These are phyloP conservation scores for Amia ocellicauda DNA, from an alignment of 2,113 vertebrate species.

Conservation along the genomic window DNA sequence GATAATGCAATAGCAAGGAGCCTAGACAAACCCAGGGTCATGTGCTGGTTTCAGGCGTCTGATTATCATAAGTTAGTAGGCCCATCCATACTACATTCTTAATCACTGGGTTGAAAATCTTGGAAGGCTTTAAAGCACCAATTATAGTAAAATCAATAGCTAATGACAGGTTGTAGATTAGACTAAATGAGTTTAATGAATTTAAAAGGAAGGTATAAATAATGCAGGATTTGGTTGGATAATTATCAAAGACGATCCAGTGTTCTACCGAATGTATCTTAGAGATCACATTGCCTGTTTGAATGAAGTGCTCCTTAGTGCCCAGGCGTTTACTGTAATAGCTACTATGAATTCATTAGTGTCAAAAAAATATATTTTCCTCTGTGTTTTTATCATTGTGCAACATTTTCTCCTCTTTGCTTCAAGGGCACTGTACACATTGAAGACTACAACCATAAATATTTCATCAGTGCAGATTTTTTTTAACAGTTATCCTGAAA, in stretches of 20 bases:
- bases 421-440: no score
- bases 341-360: no score
- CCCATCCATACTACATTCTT: constrained; percentile 39
- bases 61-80: constrained; percentile 43
- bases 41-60: constrained; percentile 41
- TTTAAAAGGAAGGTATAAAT: constrained; percentile 67
- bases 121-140: constrained; percentile 57
- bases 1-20: no score
- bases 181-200: constrained; percentile 61
- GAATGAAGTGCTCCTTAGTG: constrained; percentile 24
- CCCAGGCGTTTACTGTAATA: background rate
- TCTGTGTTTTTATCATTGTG: no score
- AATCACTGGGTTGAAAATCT: constrained; percentile 63
- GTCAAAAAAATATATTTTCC: no score
- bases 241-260: constrained; percentile 49
- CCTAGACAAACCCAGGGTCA: constrained; percentile 33
- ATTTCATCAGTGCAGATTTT: no score
- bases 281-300: background rate
- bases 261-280: constrained; percentile 55
- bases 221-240: constrained; percentile 58
- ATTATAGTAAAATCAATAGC: constrained; percentile 68
- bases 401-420: no score
- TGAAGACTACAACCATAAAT: no score
- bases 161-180: constrained; percentile 63
- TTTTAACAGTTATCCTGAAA: no score